phyloP scores from a whole-genome alignment of 2,797 vertebrate species.

The Lerista edwardsae region DNA sequence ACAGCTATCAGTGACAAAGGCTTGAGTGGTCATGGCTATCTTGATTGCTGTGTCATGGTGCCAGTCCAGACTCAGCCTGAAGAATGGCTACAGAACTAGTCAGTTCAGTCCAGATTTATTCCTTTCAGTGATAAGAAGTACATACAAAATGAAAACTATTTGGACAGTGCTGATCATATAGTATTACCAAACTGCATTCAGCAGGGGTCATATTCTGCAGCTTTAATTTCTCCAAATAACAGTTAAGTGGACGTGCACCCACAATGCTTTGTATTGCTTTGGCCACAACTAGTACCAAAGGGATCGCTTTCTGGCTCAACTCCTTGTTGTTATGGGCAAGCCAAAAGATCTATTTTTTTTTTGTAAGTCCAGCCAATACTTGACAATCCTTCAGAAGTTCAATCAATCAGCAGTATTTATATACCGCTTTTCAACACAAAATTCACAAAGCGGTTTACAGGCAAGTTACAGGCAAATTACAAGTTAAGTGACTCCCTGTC shows the following conservation, averaged over 20 bases:
- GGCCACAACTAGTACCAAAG: neutral
- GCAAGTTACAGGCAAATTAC: too few relatives aligned
- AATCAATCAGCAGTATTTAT: too few relatives aligned
- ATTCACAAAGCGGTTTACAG: too few relatives aligned
- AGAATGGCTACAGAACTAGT: neutral
- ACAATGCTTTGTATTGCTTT: neutral
- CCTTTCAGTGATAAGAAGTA: neutral
- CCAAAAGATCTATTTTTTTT: neutral
- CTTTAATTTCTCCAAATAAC: neutral
- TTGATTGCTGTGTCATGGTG: conserved; percentile 32
- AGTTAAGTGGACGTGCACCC: neutral
- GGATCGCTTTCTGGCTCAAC: neutral
- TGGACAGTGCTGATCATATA: too few relatives aligned
- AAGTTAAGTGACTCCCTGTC: too few relatives aligned
- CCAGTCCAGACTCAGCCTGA: neutral
- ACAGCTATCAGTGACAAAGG: conserved; percentile 30
- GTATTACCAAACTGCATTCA: neutral
- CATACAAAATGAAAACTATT: neutral
- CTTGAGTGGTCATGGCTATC: conserved; percentile 36
- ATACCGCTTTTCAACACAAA: too few relatives aligned
- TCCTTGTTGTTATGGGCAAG: neutral
- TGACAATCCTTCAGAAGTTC: too few relatives aligned
- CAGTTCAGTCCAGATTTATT: neutral
- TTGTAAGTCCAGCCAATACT: neutral
- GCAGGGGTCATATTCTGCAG: neutral